A percentile compares a stretch with the other conserved stretches of the same genome.
Conservation (phyloP, 2,888 invertebrate genomes). For the Melieria crassipennis region DNA sequence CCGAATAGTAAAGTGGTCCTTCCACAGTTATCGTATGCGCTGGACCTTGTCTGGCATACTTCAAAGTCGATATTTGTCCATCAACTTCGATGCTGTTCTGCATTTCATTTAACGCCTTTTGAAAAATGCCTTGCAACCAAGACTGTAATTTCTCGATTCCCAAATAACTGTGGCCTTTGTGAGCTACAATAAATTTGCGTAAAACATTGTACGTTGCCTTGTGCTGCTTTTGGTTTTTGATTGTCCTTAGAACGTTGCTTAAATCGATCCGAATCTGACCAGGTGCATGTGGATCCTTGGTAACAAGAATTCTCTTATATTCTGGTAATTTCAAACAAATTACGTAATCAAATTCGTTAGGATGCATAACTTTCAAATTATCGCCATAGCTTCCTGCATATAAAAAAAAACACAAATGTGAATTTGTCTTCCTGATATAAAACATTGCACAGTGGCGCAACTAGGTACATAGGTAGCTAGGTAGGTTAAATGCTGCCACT, state of each 20-base stretch:
- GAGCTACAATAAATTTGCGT: not conserved
- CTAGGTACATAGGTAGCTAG: too few species aligned
- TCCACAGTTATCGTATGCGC: slow-evolving; percentile 55
- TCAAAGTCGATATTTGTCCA: slow-evolving; percentile 34
- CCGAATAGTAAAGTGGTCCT: slow-evolving; percentile 43
- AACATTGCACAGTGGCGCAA: too few species aligned
- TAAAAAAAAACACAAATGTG: not conserved
- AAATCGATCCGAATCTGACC: slow-evolving; percentile 4
- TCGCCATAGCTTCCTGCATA: slow-evolving; percentile 5
- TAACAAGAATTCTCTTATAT: not conserved
- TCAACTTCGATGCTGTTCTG: slow-evolving; percentile 16
- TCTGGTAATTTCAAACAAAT: slow-evolving; percentile 2
- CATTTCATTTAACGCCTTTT: not conserved
- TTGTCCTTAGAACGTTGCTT: not conserved
- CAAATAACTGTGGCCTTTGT: not conserved
- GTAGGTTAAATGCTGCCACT: too few species aligned
- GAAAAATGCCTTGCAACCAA: slow-evolving; percentile 7
- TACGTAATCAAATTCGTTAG: slow-evolving; percentile 2
- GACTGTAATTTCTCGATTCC: slow-evolving; percentile 2
- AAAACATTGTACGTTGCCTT: not conserved
- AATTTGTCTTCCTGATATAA: too few species aligned
- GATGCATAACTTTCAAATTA: not conserved
- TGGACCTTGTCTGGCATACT: slow-evolving; percentile 50
- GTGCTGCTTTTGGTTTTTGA: not conserved
- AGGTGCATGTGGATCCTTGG: not conserved